Evolutionary conservation across 2,113 vertebrate species (phyloP).

Genomic region (Aramus guarauna): DNA sequence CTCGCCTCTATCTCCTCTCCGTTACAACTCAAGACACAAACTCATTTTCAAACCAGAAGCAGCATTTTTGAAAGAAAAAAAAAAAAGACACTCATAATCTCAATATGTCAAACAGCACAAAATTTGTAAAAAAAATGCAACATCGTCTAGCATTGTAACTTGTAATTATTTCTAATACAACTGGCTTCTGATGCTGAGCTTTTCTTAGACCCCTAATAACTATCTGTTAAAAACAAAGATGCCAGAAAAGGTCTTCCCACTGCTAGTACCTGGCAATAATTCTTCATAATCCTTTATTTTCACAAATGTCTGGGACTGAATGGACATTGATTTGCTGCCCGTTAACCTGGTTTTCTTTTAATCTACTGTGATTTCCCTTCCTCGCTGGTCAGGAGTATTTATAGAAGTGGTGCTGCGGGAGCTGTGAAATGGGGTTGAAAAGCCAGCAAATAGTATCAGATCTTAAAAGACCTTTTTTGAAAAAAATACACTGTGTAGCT

Average conservation of each 20-base stretch:
- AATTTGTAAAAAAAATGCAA: background rate
- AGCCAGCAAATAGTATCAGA: constrained; percentile 35
- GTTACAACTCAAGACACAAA: background rate
- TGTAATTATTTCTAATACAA: background rate
- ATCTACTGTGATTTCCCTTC: constrained; percentile 45
- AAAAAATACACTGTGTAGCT: background rate
- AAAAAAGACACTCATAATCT: background rate
- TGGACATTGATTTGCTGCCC: constrained; percentile 49
- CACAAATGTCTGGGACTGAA: constrained; percentile 32
- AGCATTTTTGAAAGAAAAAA: background rate
- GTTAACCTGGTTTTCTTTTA: constrained; percentile 40
- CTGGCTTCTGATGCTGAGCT: background rate
- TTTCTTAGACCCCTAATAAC: background rate
- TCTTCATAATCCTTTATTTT: constrained; percentile 50
- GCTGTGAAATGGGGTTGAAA: constrained; percentile 14
- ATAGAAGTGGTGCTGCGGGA: background rate
- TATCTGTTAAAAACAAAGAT: background rate
- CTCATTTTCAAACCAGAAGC: background rate
- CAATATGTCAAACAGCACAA: background rate
- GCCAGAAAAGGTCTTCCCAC: background rate
- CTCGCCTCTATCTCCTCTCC: background rate
- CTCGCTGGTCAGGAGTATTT: constrained; percentile 8
- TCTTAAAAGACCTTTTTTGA: background rate
- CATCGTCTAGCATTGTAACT: background rate
- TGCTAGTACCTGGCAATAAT: background rate